Conservation (phyloP, 2,888 invertebrate genomes). For the Cryptus armator region DNA sequence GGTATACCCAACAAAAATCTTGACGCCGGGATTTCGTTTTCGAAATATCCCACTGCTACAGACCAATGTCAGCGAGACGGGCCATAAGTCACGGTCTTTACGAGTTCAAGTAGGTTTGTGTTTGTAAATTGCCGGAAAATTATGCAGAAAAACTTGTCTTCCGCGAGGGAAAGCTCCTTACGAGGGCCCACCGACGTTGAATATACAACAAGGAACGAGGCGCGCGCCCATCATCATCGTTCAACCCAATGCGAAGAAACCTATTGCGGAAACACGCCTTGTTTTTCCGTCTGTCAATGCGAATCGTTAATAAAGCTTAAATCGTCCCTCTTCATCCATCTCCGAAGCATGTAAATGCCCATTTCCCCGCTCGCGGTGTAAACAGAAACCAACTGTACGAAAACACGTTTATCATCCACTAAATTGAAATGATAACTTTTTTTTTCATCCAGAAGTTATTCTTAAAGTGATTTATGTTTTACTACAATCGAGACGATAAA, state of each 20-base stretch:
- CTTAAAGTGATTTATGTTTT: conserved; percentile 38
- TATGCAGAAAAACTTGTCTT: conserved; percentile 74
- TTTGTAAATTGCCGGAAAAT: conserved; percentile 77
- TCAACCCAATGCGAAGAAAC: conserved; percentile 28
- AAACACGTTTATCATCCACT: background rate
- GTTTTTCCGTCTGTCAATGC: conserved; percentile 60
- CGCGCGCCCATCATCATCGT: conserved; percentile 59
- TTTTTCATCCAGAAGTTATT: conserved; percentile 8
- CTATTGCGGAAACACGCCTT: conserved; percentile 62
- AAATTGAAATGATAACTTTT: conserved; percentile 40
- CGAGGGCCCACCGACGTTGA: conserved; percentile 39
- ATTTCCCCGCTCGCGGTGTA: conserved; percentile 36
- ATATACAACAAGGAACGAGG: conserved; percentile 26
- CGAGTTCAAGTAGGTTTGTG: conserved; percentile 68
- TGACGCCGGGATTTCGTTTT: conserved; percentile 22
- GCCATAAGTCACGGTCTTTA: conserved; percentile 78
- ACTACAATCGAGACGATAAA: conserved; percentile 24
- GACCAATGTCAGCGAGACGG: conserved; percentile 57
- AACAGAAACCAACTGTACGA: conserved; percentile 45
- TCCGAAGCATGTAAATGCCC: conserved; percentile 33
- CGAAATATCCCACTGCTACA: conserved; percentile 33
- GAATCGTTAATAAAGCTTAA: conserved; percentile 67
- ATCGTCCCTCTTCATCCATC: conserved; percentile 26
- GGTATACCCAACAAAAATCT: conserved; percentile 12
- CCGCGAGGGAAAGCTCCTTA: conserved; percentile 32